Conservation (phyloP, 1,140 invertebrate species). For the Portunus trituberculatus region DNA sequence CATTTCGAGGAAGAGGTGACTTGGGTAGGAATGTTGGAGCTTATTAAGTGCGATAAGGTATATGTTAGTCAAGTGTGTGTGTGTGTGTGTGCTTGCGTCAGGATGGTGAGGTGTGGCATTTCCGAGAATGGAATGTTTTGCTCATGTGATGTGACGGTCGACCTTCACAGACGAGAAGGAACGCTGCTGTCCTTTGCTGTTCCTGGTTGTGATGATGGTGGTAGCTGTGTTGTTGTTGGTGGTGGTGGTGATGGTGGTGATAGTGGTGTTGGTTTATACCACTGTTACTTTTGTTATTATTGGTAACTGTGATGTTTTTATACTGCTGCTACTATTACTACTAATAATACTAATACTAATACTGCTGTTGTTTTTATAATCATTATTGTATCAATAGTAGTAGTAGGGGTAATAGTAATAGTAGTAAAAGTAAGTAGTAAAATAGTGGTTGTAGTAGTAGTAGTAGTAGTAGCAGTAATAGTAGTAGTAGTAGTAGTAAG, state of each 20-base stretch:
- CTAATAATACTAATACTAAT: too few species aligned
- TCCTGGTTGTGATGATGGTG: background rate
- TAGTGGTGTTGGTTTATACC: too few species aligned
- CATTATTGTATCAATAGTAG: too few species aligned
- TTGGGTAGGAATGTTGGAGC: background rate
- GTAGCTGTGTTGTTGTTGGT: background rate
- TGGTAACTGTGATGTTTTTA: background rate
- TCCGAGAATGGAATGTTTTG: background rate
- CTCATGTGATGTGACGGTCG: background rate
- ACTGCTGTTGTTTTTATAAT: too few species aligned
- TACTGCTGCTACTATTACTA: too few species aligned
- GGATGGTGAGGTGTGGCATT: background rate
- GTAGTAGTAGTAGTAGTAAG: background rate
- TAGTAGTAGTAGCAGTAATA: background rate
- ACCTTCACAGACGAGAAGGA: background rate
- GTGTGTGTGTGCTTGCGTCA: background rate
- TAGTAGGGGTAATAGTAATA: constrained; percentile 33
- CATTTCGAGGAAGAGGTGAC: background rate
- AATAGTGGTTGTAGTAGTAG: background rate
- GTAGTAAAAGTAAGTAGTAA: background rate
- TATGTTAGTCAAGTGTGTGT: background rate
- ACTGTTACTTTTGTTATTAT: too few species aligned
- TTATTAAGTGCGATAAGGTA: background rate
- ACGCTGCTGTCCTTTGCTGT: background rate
- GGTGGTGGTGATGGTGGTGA: background rate